A percentile compares a stretch with the other conserved stretches of the same genome.
These are phyloP conservation scores for Hippopotamyrus pictus DNA, from an alignment of 2,797 vertebrate genomes.

Conservation along the genomic window DNA sequence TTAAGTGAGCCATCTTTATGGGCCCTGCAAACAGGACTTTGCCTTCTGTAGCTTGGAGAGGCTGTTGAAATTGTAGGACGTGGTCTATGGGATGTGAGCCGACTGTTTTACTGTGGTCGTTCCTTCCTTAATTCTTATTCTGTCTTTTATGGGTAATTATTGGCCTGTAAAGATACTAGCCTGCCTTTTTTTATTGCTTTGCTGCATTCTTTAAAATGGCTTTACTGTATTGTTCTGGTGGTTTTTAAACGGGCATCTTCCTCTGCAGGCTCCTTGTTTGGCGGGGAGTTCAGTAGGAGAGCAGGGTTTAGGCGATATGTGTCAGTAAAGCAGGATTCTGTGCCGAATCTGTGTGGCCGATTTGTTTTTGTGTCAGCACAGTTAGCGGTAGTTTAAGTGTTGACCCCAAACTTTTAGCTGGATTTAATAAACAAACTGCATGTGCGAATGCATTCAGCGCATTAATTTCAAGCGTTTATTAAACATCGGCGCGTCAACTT, in stretches of 20 bases:
- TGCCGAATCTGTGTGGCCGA: background rate
- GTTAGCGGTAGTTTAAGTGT: background rate
- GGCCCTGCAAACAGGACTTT: slow-evolving; percentile 72
- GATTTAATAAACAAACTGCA: background rate
- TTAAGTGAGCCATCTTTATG: slow-evolving; percentile 71
- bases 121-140: slow-evolving; percentile 22
- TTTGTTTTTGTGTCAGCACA: background rate
- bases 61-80: slow-evolving; percentile 29
- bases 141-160: slow-evolving; percentile 11
- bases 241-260: slow-evolving; percentile 27
- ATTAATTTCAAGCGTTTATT: background rate
- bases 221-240: slow-evolving; percentile 24
- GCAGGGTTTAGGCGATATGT: slow-evolving; percentile 4
- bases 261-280: background rate
- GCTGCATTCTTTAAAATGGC: slow-evolving; percentile 22
- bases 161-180: slow-evolving; percentile 28
- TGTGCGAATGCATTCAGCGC: background rate
- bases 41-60: slow-evolving; percentile 44
- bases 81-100: slow-evolving; percentile 33
- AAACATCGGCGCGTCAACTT: background rate
- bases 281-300: background rate
- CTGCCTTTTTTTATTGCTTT: slow-evolving; percentile 31
- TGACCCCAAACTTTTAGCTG: background rate
- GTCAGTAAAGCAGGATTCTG: slow-evolving; percentile 28
- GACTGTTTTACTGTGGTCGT: slow-evolving; percentile 29